These are phyloP conservation scores for Apostichopus japonicus DNA, from an alignment of 35 echinoderm and acorn worm species.

Conservation along the genomic window DNA sequence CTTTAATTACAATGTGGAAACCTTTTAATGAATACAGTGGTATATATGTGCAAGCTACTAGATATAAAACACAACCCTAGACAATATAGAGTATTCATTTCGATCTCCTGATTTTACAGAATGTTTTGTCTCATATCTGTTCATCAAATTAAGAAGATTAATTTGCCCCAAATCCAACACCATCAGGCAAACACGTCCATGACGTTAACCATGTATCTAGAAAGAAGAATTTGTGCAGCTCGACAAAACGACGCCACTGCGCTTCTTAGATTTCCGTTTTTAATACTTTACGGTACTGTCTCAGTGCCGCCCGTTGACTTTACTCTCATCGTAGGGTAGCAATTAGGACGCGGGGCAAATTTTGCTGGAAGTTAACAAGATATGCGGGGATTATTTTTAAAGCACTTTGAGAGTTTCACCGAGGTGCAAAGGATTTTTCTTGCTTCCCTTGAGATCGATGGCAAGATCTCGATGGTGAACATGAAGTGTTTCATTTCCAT, in stretches of 20 bases:
- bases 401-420: neutral
- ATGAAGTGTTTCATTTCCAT: slow-evolving; percentile 2
- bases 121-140: too few relatives aligned
- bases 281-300: neutral
- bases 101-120: too few relatives aligned
- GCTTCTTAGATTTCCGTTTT: neutral
- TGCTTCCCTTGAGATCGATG: neutral
- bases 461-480: neutral
- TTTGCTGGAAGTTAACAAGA: neutral
- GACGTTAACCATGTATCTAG: neutral
- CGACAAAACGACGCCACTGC: neutral
- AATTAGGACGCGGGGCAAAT: neutral
- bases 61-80: too few relatives aligned
- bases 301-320: neutral
- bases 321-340: neutral
- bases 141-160: too few relatives aligned
- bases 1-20: too few relatives aligned
- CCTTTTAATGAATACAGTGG: too few relatives aligned
- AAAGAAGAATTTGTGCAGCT: neutral
- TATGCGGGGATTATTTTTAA: neutral
- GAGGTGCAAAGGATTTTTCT: neutral
- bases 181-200: neutral
- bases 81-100: too few relatives aligned
- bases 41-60: too few relatives aligned
- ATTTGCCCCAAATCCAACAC: too few relatives aligned